Percentiles rank a stretch among this genome's conserved stretches.
Conservation (phyloP, 1,140 invertebrate species). For the Pararge aegeria region DNA sequence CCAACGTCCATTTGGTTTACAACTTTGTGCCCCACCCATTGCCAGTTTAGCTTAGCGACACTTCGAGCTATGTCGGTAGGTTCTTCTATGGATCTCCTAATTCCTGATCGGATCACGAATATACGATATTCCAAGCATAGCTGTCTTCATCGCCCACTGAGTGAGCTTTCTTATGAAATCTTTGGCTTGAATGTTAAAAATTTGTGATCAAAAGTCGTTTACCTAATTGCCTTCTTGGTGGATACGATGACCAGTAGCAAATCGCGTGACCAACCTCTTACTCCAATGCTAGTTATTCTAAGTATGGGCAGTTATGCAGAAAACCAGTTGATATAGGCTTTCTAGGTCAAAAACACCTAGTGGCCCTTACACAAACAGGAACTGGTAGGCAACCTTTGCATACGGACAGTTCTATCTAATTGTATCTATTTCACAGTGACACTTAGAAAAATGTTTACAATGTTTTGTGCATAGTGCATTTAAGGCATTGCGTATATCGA, state of each 20-base stretch:
- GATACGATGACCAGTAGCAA: background rate
- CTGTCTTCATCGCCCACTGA: too few relatives aligned
- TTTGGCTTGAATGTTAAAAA: too few relatives aligned
- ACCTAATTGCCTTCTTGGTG: background rate
- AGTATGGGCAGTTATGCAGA: slow-evolving; percentile 26
- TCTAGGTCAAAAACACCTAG: slow-evolving; percentile 30
- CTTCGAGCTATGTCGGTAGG: too few relatives aligned
- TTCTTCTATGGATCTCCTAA: too few relatives aligned
- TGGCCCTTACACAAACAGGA: slow-evolving; percentile 21
- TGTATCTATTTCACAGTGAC: background rate
- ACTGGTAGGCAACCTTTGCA: slow-evolving; percentile 17
- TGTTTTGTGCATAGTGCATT: background rate
- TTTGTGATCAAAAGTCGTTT: too few relatives aligned
- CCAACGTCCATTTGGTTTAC: too few relatives aligned
- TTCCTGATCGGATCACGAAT: too few relatives aligned
- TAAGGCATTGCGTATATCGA: background rate
- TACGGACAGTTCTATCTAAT: slow-evolving; percentile 7
- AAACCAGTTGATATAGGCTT: slow-evolving; percentile 27
- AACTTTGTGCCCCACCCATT: too few relatives aligned
- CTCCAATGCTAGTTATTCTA: slow-evolving; percentile 29
- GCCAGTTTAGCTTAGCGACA: too few relatives aligned
- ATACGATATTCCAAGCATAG: too few relatives aligned
- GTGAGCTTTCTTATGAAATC: too few relatives aligned
- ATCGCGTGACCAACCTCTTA: slow-evolving; percentile 10
- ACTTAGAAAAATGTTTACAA: background rate